A percentile compares a stretch with the other conserved stretches of the same genome.
These are phyloP conservation scores for Narcine bancroftii DNA, from an alignment of 2,113 vertebrate species.

Conservation along the genomic window DNA sequence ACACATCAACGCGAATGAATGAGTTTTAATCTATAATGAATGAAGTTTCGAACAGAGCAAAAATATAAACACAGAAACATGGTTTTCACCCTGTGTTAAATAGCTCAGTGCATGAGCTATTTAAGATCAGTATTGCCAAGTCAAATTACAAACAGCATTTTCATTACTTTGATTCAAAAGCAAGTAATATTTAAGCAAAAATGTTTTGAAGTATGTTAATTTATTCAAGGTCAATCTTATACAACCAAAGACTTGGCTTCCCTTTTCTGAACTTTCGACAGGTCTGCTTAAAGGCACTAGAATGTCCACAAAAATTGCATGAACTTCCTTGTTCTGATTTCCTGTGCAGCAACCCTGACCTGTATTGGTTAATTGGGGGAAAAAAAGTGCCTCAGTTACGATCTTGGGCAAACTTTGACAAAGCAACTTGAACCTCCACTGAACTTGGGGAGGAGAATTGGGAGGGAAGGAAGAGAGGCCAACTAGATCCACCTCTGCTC, in stretches of 20 bases:
- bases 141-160: constrained; percentile 46
- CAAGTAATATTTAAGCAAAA: constrained; percentile 13
- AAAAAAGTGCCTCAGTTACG: too few species aligned
- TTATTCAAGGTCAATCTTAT: constrained; percentile 45
- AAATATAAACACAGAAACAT: constrained; percentile 51
- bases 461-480: background rate
- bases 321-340: background rate
- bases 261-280: background rate
- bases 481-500: background rate
- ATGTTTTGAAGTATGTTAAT: constrained; percentile 51
- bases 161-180: constrained; percentile 49
- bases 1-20: constrained; percentile 46
- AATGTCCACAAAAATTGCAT: background rate
- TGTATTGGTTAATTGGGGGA: background rate
- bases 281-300: background rate
- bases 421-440: background rate
- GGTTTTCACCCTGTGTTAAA: constrained; percentile 55
- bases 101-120: constrained; percentile 48
- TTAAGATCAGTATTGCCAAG: constrained; percentile 57
- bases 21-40: constrained; percentile 45
- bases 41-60: constrained; percentile 55
- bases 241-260: background rate
- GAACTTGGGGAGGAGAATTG: background rate
- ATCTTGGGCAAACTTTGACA: background rate
- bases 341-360: background rate